Evolutionary conservation across 35 echinoderm and acorn worm genomes (phyloP).

Genomic region (Amphiura filiformis): DNA sequence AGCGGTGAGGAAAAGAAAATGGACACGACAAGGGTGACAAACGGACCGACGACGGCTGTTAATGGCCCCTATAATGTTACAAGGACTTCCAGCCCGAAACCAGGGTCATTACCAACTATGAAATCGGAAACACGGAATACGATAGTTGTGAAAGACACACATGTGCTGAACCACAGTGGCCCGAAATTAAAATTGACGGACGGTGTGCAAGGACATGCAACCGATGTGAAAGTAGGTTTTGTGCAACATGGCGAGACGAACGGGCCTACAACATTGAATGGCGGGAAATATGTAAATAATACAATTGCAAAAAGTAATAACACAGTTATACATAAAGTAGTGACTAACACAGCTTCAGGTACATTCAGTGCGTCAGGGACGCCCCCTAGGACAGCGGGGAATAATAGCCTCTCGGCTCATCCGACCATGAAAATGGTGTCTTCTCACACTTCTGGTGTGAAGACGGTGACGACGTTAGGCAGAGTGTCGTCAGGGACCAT

Average conservation of each 20-base stretch:
- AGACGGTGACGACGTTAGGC: not conserved
- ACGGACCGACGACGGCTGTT: not conserved
- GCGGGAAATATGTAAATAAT: constrained; percentile 6
- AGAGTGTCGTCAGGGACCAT: not conserved
- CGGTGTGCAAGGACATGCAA: not conserved
- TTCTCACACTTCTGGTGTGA: not conserved
- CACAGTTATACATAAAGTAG: constrained; percentile 25
- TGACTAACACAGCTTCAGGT: not conserved
- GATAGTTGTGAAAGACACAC: constrained; percentile 20
- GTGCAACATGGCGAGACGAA: not conserved
- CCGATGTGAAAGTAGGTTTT: not conserved
- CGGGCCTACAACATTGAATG: constrained; percentile 9
- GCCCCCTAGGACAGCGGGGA: not conserved
- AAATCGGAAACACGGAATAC: not conserved
- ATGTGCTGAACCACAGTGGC: constrained; percentile 3
- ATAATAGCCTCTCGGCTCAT: constrained; percentile 1
- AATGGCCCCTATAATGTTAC: not conserved
- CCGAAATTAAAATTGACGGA: not conserved
- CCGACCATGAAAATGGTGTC: constrained; percentile 11
- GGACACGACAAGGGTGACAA: not conserved
- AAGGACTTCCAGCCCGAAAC: constrained; percentile 19
- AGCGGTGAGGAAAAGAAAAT: not conserved
- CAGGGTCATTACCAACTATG: not conserved
- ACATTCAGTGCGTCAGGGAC: not conserved
- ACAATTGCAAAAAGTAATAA: not conserved